Percentiles rank a stretch among this genome's conserved stretches.
phyloP scores from a whole-genome alignment of 37 sponge, comb jelly and placozoan species.

The Aplysina aerophoba region DNA sequence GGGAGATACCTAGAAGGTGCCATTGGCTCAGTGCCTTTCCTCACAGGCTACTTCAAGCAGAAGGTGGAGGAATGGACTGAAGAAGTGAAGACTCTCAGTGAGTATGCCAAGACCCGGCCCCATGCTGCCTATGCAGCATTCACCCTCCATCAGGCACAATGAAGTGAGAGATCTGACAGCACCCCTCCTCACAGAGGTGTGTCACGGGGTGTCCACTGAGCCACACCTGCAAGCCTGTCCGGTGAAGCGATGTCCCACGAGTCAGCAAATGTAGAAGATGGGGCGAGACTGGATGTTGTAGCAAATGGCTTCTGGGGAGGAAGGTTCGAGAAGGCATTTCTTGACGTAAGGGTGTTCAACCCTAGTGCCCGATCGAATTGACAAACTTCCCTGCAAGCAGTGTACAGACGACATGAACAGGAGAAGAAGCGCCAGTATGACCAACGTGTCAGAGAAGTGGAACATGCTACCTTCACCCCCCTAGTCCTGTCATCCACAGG shows the following conservation, averaged over 20 bases:
- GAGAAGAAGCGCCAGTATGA: constrained; percentile 12
- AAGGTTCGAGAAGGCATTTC: constrained; percentile 7
- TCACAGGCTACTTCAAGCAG: background rate
- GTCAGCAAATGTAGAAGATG: background rate
- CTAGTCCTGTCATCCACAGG: too few species aligned
- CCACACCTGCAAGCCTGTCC: background rate
- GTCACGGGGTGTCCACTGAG: constrained; percentile 4
- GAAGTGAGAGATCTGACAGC: background rate
- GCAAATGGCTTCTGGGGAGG: too few species aligned
- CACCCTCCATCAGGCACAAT: constrained; percentile 4
- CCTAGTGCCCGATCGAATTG: background rate
- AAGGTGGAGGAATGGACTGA: background rate
- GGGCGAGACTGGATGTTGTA: background rate
- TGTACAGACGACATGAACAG: constrained; percentile 11
- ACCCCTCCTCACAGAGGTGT: background rate
- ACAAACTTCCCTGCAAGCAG: background rate
- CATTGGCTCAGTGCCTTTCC: background rate
- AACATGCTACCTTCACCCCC: too few species aligned
- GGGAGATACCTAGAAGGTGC: background rate
- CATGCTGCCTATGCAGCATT: constrained; percentile 8
- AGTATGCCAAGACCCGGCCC: background rate
- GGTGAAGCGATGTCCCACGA: background rate
- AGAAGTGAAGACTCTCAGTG: constrained; percentile 3
- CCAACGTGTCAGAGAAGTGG: constrained; percentile 7
- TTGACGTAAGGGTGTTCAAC: background rate